These are phyloP conservation scores for Eilema griseolum DNA, from an alignment of 2,888 invertebrate species.

Conservation along the genomic window DNA sequence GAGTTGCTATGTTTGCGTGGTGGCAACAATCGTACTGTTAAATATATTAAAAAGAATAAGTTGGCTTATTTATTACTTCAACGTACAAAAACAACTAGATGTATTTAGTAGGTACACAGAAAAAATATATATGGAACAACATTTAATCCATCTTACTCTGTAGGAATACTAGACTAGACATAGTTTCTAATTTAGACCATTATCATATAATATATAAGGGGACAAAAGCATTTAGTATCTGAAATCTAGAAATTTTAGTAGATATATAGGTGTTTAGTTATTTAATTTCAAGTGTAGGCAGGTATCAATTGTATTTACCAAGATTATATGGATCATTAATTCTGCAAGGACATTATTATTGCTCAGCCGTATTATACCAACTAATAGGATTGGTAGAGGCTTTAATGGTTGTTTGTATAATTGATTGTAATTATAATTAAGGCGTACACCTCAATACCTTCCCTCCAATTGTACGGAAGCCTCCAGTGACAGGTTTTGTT, in stretches of 20 bases:
- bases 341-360: slow-evolving; percentile 17
- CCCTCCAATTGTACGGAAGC: slow-evolving; percentile 31
- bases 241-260: neutral
- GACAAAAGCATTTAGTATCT: neutral
- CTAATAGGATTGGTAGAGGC: slow-evolving; percentile 2
- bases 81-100: neutral
- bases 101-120: neutral
- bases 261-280: neutral
- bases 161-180: too few species aligned
- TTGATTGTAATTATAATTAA: slow-evolving; percentile 47
- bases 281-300: neutral
- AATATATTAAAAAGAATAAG: neutral
- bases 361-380: neutral
- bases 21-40: neutral
- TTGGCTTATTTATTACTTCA: neutral
- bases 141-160: too few species aligned
- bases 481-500: slow-evolving; percentile 43
- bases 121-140: neutral
- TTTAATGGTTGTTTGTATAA: slow-evolving; percentile 30
- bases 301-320: neutral
- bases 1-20: neutral
- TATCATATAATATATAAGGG: neutral
- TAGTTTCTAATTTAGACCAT: neutral
- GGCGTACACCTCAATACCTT: slow-evolving; percentile 25
- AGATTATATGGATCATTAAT: neutral